Base-by-base conservation (phyloP, 2,113 vertebrate genomes). In the Montifringilla adamsi region DNA sequence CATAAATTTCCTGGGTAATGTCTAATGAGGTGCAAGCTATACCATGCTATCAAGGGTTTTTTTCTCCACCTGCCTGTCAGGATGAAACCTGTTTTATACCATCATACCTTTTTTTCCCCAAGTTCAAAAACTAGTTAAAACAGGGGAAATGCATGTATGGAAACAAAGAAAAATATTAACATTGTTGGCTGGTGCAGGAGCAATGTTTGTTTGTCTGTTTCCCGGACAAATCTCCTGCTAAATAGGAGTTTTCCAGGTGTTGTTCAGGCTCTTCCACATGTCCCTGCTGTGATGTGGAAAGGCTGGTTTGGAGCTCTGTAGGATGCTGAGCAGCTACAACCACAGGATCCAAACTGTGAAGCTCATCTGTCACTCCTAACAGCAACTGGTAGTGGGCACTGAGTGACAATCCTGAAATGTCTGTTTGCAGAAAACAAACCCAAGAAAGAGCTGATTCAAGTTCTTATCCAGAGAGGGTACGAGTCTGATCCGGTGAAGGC, bases 401-500 rank as follows among this genome's bases (percentile, higher is more conserved):
- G 72, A 78, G 55, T 84, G 44, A 39, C 75, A 81, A 96, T 56
- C 63, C 35, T 53, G 76, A 70, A 92, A 91, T 82, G 41, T 96
- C 83, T 97, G 4, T 67, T 95, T 93, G 56, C 90, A 99, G 99
- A 99, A 97, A 99, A 99, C 97, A 99, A 99, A 73, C 99, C 99
- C 59, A 99, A 99, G 97, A 99, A 99, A 92, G 99, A 99, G 72
- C 91, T 99, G 91, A 99, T 99, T 90, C 97, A 98, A 93, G 98
- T 99, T 97, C 98, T 99, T 55, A 97, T 99, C 89, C 72, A 99
- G 94, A 99, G 99, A 97, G 99, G 99, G 43, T 99, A 99, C 6
- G 99, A 99, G 95, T 99, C 99, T 0, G 99, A 99, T 90, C 99
- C 99, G 1, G 98, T 99, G 75, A 99, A 99, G 90, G 96, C 97